These are phyloP conservation scores for Isoperla grammatica DNA, from an alignment of 2,888 invertebrate genomes.

Conservation along the genomic window DNA sequence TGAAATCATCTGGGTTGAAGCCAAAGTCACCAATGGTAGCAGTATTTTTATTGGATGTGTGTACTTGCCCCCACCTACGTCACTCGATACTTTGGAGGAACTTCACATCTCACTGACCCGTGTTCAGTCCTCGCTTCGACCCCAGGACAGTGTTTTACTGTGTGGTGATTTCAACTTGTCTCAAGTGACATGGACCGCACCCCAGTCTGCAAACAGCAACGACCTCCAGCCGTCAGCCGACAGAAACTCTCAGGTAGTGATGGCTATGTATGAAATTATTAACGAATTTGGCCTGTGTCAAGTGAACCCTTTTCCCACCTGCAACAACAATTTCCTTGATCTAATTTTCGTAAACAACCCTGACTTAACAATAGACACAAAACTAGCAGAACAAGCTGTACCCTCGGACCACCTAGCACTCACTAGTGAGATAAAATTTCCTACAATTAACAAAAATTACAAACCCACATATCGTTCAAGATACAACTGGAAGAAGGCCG, in stretches of 20 bases:
- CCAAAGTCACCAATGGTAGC: neutral
- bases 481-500: neutral
- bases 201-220: neutral
- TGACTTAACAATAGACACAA: neutral
- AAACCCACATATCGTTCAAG: neutral
- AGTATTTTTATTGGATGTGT: neutral
- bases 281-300: neutral
- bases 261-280: too few species aligned
- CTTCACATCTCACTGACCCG: neutral
- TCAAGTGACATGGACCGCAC: neutral
- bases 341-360: neutral
- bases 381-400: neutral
- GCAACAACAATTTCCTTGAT: neutral
- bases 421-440: neutral
- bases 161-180: neutral
- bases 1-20: neutral
- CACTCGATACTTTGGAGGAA: neutral
- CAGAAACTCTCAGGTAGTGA: too few species aligned
- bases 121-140: neutral
- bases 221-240: too few species aligned
- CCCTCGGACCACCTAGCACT: neutral
- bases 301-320: neutral
- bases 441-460: neutral
- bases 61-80: neutral
- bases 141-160: neutral